These are phyloP conservation scores for Pyxicephalus adspersus DNA, from an alignment of 2,113 vertebrate species.

Conservation along the genomic window DNA sequence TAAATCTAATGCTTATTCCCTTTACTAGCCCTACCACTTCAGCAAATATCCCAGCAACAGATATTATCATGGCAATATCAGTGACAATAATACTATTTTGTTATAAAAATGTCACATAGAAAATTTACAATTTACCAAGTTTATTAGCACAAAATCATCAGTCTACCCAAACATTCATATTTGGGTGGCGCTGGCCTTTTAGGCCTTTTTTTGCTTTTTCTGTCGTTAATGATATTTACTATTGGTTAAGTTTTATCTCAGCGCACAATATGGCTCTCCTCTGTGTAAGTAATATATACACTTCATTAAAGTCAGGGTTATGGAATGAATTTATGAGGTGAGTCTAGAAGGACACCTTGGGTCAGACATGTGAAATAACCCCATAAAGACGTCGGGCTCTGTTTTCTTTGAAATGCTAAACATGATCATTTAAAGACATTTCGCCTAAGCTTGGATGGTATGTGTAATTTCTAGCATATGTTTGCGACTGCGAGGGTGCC, in stretches of 20 bases:
- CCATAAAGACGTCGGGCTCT: constrained; percentile 21
- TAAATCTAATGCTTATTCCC: no score
- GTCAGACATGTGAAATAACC: constrained; percentile 17
- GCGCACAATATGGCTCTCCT: background rate
- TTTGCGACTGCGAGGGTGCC: constrained; percentile 8
- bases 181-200: no score
- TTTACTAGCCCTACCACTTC: no score
- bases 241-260: background rate
- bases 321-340: background rate
- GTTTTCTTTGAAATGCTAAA: constrained; percentile 38
- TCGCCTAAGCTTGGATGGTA: constrained; percentile 15
- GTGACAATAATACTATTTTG: no score
- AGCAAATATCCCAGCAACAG: no score
- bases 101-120: no score
- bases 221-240: background rate
- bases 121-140: no score
- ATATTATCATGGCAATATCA: no score
- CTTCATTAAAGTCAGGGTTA: background rate
- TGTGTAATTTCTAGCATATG: constrained; percentile 46
- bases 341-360: constrained; percentile 12
- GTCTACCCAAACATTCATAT: no score
- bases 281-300: background rate
- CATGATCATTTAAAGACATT: constrained; percentile 38
- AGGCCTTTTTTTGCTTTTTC: no score
- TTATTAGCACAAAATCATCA: no score